phyloP scores from a whole-genome alignment of 2,113 vertebrate species.

The Aptenodytes forsteri region DNA sequence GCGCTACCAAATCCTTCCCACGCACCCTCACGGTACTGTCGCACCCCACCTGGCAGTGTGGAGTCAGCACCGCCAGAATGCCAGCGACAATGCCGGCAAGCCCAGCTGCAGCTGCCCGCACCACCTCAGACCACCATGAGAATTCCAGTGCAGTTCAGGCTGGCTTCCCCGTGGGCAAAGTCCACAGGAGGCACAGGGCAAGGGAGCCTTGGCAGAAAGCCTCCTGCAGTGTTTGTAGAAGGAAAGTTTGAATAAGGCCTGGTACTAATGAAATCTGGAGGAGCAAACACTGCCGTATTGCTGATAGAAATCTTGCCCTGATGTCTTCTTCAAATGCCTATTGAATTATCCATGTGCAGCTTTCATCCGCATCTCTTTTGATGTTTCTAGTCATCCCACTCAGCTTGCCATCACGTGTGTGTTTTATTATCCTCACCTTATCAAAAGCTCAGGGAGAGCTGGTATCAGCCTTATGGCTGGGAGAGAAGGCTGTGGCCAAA shows the following conservation, averaged over 20 bases:
- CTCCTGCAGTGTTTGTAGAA: background rate
- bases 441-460: background rate
- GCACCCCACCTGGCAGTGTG: fast-evolving
- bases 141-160: background rate
- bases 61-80: background rate
- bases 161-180: background rate
- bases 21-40: fast-evolving
- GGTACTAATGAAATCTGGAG: background rate
- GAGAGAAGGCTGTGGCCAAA: background rate
- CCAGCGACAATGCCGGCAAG: background rate
- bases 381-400: background rate
- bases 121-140: fast-evolving
- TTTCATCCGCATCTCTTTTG: background rate
- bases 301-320: background rate
- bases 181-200: background rate
- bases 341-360: background rate
- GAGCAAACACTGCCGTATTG: background rate
- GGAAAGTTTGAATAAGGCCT: background rate
- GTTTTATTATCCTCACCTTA: background rate
- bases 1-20: background rate
- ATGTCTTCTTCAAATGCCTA: background rate
- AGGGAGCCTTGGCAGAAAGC: background rate
- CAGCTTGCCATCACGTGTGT: background rate
- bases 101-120: background rate
- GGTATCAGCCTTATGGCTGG: background rate